These are phyloP conservation scores for Fistularia tabacaria DNA, from an alignment of 2,797 vertebrate genomes.

Conservation along the genomic window DNA sequence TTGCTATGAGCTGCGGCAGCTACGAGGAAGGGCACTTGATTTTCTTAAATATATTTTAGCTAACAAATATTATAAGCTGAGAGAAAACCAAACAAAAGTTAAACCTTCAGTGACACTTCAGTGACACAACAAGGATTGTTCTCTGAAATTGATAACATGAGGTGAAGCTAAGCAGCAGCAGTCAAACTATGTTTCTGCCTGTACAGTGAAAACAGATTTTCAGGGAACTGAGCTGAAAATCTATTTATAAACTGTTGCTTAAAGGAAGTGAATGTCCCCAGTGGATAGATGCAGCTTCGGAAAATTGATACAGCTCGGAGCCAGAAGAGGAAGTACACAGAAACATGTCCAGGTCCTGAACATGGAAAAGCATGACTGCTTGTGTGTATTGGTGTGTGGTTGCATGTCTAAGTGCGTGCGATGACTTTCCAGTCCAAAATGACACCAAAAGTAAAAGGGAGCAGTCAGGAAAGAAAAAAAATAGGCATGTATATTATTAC, in stretches of 20 bases:
- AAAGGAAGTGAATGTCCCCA: slow-evolving; percentile 76
- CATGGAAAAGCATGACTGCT: slow-evolving; percentile 68
- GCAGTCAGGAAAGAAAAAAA: background rate
- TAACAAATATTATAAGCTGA: slow-evolving; percentile 44
- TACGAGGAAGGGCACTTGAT: slow-evolving; percentile 11
- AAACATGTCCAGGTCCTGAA: slow-evolving; percentile 68
- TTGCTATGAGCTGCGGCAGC: slow-evolving; percentile 25
- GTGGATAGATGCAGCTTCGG: slow-evolving; percentile 76
- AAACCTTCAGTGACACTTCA: slow-evolving; percentile 30
- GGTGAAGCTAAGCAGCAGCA: slow-evolving; percentile 57
- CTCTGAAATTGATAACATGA: slow-evolving; percentile 66
- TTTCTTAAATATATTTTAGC: slow-evolving; percentile 49
- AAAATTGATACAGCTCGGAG: slow-evolving; percentile 78
- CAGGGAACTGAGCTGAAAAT: slow-evolving; percentile 60
- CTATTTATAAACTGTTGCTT: slow-evolving; percentile 77
- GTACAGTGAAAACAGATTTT: slow-evolving; percentile 76
- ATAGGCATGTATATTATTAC: background rate
- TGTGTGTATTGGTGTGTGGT: slow-evolving; percentile 20
- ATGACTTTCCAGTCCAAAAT: slow-evolving; percentile 10
- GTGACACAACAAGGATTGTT: slow-evolving; percentile 18
- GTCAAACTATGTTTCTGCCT: slow-evolving; percentile 61
- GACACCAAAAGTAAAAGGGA: slow-evolving; percentile 4
- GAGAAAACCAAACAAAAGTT: slow-evolving; percentile 58
- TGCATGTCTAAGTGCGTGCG: background rate
- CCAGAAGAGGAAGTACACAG: slow-evolving; percentile 72